Percentiles rank a stretch among this genome's conserved stretches.
Conservation (phyloP, 53 echinoderm and acorn worm genomes). For the Luidia sarsii region DNA sequence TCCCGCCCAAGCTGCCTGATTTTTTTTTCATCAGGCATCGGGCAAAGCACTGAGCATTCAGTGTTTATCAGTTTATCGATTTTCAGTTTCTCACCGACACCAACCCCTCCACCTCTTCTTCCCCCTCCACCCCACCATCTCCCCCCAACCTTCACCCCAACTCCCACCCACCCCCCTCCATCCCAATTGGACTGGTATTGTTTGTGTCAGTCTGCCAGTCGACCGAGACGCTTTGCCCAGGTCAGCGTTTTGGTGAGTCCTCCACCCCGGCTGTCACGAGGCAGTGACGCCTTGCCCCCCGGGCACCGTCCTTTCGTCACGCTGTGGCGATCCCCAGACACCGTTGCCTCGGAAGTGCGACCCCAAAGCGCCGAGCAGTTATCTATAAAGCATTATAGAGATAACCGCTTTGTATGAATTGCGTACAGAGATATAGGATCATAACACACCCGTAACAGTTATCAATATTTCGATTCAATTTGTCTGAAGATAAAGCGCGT, state of each 20-base stretch:
- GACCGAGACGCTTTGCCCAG: constrained; percentile 11
- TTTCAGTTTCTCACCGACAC: too few relatives aligned
- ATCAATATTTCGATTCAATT: too few relatives aligned
- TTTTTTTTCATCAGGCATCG: too few relatives aligned
- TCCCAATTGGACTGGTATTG: neutral
- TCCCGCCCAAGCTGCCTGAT: too few relatives aligned
- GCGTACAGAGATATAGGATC: neutral
- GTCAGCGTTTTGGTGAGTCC: neutral
- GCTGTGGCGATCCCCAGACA: neutral
- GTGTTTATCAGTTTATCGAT: too few relatives aligned
- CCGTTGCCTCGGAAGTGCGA: neutral
- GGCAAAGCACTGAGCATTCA: too few relatives aligned
- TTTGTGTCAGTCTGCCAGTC: neutral
- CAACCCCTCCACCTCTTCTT: too few relatives aligned
- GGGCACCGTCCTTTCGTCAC: constrained; percentile 3
- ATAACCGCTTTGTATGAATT: neutral
- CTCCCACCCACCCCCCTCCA: too few relatives aligned
- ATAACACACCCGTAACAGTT: neutral
- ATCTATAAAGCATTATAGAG: neutral
- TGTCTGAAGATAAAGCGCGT: too few relatives aligned
- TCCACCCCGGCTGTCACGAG: neutral
- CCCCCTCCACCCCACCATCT: too few relatives aligned
- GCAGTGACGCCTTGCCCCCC: neutral
- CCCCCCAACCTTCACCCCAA: too few relatives aligned
- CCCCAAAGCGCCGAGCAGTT: neutral